Evolutionary conservation across 2,113 vertebrate genomes (phyloP).

Genomic region (Misgurnus anguillicaudatus): DNA sequence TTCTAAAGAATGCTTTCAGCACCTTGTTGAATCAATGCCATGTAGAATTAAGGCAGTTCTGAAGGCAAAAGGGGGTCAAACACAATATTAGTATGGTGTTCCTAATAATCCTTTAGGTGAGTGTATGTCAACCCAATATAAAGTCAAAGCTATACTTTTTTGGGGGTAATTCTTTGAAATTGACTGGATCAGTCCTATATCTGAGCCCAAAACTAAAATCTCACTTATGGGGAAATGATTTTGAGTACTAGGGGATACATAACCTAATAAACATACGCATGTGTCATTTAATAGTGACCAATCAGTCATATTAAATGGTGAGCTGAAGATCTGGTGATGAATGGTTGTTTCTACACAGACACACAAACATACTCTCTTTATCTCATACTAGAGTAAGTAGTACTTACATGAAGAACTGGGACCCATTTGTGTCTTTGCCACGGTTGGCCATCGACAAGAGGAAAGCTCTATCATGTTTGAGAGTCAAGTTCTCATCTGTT

Average conservation of each 20-base stretch:
- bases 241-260: not conserved
- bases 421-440: conserved; percentile 98
- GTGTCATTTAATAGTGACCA: conserved; percentile 49
- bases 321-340: conserved; percentile 50
- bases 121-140: too few relatives aligned
- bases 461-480: conserved; percentile 98
- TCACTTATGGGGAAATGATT: not conserved
- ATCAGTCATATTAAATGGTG: conserved; percentile 51
- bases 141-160: too few relatives aligned
- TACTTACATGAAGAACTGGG: conserved; percentile 99
- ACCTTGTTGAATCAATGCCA: too few relatives aligned
- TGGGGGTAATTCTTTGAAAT: too few relatives aligned
- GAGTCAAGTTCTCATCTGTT: conserved; percentile 99
- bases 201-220: not conserved
- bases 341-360: conserved; percentile 66
- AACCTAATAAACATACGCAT: conserved; percentile 17
- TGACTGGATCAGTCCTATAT: not conserved
- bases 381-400: conserved; percentile 26
- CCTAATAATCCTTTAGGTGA: too few relatives aligned
- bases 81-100: too few relatives aligned
- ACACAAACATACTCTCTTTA: conserved; percentile 41
- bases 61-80: too few relatives aligned
- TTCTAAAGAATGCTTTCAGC: too few relatives aligned
- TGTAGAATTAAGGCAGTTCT: too few relatives aligned
- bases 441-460: conserved; percentile 99